Percentiles rank a stretch among this genome's conserved stretches.
These are phyloP conservation scores for Chamaedrilus cognettii DNA, from an alignment of 2,888 invertebrate genomes.

Conservation along the genomic window DNA sequence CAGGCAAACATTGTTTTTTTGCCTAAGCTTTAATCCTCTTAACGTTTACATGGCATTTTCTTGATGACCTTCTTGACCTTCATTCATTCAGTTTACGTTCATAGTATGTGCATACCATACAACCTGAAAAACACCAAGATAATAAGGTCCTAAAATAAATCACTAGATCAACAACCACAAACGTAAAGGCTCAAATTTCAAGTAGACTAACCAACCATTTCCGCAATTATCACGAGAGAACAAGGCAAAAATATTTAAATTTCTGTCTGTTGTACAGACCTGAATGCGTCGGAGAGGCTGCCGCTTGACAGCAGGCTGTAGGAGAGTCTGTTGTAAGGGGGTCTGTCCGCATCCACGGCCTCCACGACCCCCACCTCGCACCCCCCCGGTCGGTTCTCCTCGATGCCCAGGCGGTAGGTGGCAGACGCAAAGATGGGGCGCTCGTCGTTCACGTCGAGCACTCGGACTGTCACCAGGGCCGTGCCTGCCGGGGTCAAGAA, in stretches of 20 bases:
- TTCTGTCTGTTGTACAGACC: background rate
- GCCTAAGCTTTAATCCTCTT: too few species aligned
- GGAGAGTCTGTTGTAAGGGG: conserved; percentile 19
- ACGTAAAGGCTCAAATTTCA: too few species aligned
- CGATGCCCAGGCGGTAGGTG: conserved; percentile 13
- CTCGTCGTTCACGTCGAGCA: conserved; percentile 30
- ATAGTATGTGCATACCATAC: background rate
- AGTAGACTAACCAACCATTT: too few species aligned
- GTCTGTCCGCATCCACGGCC: conserved; percentile 24
- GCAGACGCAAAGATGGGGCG: conserved; percentile 10
- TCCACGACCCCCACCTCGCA: conserved; percentile 16
- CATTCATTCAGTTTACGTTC: background rate
- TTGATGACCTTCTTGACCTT: too few species aligned
- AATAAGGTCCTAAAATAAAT: too few species aligned
- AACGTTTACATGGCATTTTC: too few species aligned
- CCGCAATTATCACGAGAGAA: too few species aligned
- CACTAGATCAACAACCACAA: too few species aligned
- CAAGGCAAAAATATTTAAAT: too few species aligned
- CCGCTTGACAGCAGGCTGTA: conserved; percentile 10
- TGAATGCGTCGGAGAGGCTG: conserved; percentile 19
- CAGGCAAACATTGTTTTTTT: too few species aligned
- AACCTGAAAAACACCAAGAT: too few species aligned
- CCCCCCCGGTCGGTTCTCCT: conserved; percentile 21
- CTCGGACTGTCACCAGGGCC: conserved; percentile 12
- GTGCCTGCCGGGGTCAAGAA: too few species aligned